Evolutionary conservation across 2,888 invertebrate genomes (phyloP).

Genomic region (Eugnorisma glareosa): DNA sequence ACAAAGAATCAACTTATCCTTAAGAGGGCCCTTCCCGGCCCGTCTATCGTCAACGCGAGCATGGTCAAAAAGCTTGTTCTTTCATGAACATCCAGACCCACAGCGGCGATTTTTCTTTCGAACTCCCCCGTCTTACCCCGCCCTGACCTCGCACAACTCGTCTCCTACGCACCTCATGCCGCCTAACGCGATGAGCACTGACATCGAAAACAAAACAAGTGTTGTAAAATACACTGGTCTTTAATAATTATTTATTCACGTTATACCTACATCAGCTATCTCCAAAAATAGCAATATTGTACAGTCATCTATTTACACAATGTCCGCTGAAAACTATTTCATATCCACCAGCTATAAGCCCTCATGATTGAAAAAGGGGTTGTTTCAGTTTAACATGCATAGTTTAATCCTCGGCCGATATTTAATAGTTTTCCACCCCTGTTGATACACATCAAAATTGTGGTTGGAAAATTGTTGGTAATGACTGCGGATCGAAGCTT

Average conservation of each 20-base stretch:
- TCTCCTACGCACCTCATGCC: no score
- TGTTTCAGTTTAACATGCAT: conserved; percentile 72
- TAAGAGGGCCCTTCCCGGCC: no score
- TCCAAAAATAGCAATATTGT: conserved; percentile 25
- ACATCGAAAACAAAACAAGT: background rate
- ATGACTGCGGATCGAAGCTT: background rate
- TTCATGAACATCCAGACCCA: no score
- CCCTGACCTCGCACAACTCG: no score
- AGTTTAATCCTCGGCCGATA: conserved; percentile 75
- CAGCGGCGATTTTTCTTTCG: no score
- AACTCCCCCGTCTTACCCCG: no score
- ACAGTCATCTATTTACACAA: conserved; percentile 53
- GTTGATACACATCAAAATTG: conserved; percentile 36
- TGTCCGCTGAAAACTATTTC: conserved; percentile 67
- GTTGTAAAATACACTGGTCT: background rate
- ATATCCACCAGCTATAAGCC: conserved; percentile 63
- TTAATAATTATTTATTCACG: background rate
- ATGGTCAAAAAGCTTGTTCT: no score
- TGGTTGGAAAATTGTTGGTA: conserved; percentile 19
- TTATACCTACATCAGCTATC: background rate
- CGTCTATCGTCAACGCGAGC: no score
- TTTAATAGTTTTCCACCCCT: conserved; percentile 81
- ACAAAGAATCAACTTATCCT: no score
- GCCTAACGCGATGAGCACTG: no score
- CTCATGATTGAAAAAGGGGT: conserved; percentile 72